These are phyloP conservation scores for Megalonaias nervosa DNA, from an alignment of 1,140 invertebrate genomes.

Conservation along the genomic window DNA sequence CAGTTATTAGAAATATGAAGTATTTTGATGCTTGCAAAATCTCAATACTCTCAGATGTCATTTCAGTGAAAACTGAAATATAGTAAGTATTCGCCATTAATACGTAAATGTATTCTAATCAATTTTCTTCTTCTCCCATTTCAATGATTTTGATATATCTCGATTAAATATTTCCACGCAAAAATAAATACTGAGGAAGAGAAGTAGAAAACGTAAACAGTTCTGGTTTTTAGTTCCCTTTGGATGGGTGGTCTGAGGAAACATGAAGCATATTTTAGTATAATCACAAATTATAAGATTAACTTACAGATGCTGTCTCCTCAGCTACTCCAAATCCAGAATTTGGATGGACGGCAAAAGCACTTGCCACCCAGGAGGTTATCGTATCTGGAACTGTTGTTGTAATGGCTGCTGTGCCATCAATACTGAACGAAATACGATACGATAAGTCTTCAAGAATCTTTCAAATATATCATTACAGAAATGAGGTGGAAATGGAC, in stretches of 20 bases:
- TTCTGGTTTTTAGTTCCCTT: too few relatives aligned
- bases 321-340: constrained; percentile 84
- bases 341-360: constrained; percentile 89
- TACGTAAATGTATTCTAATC: too few relatives aligned
- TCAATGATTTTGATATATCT: neutral
- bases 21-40: too few relatives aligned
- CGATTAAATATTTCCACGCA: neutral
- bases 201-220: neutral
- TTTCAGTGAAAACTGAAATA: too few relatives aligned
- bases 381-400: constrained; percentile 85
- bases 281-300: neutral
- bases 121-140: neutral
- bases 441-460: too few relatives aligned
- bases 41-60: too few relatives aligned
- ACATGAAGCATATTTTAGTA: neutral
- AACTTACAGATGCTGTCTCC: constrained; percentile 22
- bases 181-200: neutral
- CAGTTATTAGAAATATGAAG: too few relatives aligned
- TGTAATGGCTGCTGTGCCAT: constrained; percentile 6
- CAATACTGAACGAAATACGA: neutral
- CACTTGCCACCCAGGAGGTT: constrained; percentile 93
- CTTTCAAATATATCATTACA: too few relatives aligned
- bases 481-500: too few relatives aligned
- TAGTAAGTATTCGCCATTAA: too few relatives aligned
- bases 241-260: too few relatives aligned